Evolutionary conservation across 2,113 vertebrate genomes (phyloP), one percentile per base, ranked within the genome.

Genomic region (Thamnaconus septentrionalis): DNA sequence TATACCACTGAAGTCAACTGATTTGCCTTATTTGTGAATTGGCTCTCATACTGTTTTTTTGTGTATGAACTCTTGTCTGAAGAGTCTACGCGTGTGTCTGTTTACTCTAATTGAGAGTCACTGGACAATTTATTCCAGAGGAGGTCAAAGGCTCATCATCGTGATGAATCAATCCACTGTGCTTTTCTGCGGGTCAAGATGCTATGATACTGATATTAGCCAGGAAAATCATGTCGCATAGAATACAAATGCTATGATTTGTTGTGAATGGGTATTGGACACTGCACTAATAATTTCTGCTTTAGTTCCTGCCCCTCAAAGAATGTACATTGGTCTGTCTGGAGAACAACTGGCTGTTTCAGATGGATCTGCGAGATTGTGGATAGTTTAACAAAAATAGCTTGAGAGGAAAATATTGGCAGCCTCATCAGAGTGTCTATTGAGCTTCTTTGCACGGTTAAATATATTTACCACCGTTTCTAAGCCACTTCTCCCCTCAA

Each of bases 111-210:
- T 85, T 85, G 73, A 85, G 79, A 83, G 77, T 78, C 85, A 82
- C 75, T 86, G 76, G 86, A 70, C 87, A 85, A 90, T 90, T 88
- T 87, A 90, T 91, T 91, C 87, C 82, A 84, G 81, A 79, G 82
- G 78, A 90, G 73, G 82, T 79, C 78, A 83, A 82, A 85, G 76
- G 73, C 86, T 85, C 85, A 61, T 69, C 66, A 65, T 78, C 68
- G 80, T 83, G 86, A 87, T 89, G 87, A 91, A 89, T 89, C 86
- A 89, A 87, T 90, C 85, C 81, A 88, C 89, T 91, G 89, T 89
- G 79, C 74, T 80, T 84, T 75, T 82, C 70, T n/a, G 66, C 66
- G 72, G 75, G 64, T 71, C 64, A 50, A 78, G 63, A 6, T 31
- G 18, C 18, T 31, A 31, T 31, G 41, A 69, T 61, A 76, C 80